Evolutionary conservation across 1,140 invertebrate genomes (phyloP), one percentile per base, ranked within the genome.

Genomic region (Agraylea sexmaculata): DNA sequence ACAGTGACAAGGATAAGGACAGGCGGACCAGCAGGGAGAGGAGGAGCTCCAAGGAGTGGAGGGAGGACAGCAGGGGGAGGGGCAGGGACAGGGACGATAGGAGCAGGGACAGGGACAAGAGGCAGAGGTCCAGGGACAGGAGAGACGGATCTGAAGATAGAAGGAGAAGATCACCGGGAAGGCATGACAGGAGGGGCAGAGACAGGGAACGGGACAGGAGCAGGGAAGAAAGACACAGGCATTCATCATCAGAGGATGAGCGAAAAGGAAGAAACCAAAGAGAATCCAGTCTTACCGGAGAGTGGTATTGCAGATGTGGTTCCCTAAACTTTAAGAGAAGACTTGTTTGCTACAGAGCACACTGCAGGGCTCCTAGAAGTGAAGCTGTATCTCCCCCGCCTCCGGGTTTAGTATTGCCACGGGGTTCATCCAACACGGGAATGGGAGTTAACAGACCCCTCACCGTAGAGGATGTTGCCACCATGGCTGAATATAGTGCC

Each of bases 401-500:
- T 34, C 23, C 23, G 7, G 7, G 23, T 7, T n/a, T 20, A 1
- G 40, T 47, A 54, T 57, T 11, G 61, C 60, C 58, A 47, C 60
- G 30, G 59, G 71, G 6, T 52, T 72, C 40, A 51, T 27, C 56
- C 47, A 42, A 11, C 29, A n/a, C 40, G 36, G 13, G 32, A 25
- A 11, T 55, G 51, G 23, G 45, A 55, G 27, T 81, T 80, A n/a
- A n/a, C n/a, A n/a, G n/a, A n/a, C n/a, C n/a, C n/a, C n/a, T n/a
- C 41, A 77, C 73, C 0, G 49, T 80, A 29, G 74, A 74, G 10
- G 80, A 85, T 55, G 76, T 86, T 11, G 73, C 80, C 2, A 72
- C 75, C 45, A 62, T 87, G 29, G 80, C 83, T 2, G 80, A 85
- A 47, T 86, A 85, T 51, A 83, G 80, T 54, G 81, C 83, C 4